phyloP scores from a whole-genome alignment of 2,888 invertebrate species.

The Bombyx huttoni region DNA sequence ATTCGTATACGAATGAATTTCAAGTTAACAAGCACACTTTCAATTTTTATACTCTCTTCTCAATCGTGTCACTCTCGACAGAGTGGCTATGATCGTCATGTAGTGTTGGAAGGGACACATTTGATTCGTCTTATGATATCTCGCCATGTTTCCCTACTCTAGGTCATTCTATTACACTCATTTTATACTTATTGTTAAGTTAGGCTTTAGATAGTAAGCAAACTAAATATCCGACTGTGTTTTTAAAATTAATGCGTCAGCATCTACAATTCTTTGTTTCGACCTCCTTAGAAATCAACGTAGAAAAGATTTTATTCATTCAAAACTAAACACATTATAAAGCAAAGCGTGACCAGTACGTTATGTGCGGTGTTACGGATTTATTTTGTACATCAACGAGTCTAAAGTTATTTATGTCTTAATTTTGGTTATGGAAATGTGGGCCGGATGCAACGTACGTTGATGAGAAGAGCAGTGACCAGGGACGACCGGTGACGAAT shows the following conservation, averaged over 20 bases:
- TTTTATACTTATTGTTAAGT: too few species aligned
- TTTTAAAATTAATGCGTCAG: neutral
- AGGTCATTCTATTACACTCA: too few species aligned
- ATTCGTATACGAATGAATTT: too few species aligned
- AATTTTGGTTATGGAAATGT: conserved; percentile 49
- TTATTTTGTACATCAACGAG: conserved; percentile 34
- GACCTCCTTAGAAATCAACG: conserved; percentile 18
- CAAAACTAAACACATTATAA: conserved; percentile 19
- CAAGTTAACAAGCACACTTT: too few species aligned
- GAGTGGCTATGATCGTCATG: too few species aligned
- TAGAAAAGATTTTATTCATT: conserved; percentile 38
- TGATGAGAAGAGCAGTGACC: conserved; percentile 27
- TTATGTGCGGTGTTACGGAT: conserved; percentile 50
- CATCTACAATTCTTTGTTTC: neutral
- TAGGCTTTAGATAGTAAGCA: too few species aligned
- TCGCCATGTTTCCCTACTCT: too few species aligned
- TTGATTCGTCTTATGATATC: too few species aligned
- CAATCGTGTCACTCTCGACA: too few species aligned
- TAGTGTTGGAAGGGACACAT: too few species aligned
- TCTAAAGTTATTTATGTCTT: conserved; percentile 61
- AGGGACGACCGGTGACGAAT: conserved; percentile 22
- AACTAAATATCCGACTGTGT: too few species aligned
- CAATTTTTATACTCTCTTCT: too few species aligned
- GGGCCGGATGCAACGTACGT: conserved; percentile 34
- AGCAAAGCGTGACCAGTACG: conserved; percentile 51